A percentile compares a stretch with the other conserved stretches of the same genome.
These are phyloP conservation scores for Ammodytes marinus DNA, from an alignment of 2,113 vertebrate species.

Conservation along the genomic window DNA sequence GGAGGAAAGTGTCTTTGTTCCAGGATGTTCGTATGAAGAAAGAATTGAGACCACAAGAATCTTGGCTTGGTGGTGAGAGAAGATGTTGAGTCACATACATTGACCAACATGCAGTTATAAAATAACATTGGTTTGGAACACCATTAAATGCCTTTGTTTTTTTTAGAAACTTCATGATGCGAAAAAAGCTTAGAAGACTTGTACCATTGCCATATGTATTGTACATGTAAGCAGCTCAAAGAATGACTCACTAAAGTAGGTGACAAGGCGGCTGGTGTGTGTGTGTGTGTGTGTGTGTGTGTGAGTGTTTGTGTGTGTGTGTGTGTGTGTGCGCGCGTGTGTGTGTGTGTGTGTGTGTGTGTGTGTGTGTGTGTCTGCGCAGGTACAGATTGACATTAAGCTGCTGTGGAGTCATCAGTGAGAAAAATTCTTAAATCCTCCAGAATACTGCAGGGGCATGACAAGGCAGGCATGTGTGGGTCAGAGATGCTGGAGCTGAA, in stretches of 20 bases:
- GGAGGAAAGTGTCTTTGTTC: background rate
- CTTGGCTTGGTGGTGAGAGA: background rate
- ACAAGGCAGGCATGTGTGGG: conserved; percentile 23
- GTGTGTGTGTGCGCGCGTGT: background rate
- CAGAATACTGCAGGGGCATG: conserved; percentile 12
- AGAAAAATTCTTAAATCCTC: conserved; percentile 24
- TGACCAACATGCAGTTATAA: background rate
- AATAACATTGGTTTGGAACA: background rate
- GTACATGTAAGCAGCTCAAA: background rate
- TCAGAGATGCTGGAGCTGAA: conserved; percentile 7
- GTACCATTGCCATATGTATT: background rate
- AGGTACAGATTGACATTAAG: conserved; percentile 22
- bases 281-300: background rate
- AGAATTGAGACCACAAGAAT: background rate
- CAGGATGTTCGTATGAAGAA: background rate
- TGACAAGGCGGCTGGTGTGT: background rate
- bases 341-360: background rate
- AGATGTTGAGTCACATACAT: conserved; percentile 20
- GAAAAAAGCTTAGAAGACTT: conserved; percentile 2
- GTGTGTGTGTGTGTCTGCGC: background rate
- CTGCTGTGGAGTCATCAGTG: conserved; percentile 20
- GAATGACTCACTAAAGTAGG: conserved; percentile 10
- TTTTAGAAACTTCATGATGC: background rate
- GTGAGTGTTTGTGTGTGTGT: background rate
- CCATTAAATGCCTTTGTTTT: background rate